Base-by-base conservation (phyloP, 2,113 vertebrate genomes). In the Nesogale talazaci region DNA sequence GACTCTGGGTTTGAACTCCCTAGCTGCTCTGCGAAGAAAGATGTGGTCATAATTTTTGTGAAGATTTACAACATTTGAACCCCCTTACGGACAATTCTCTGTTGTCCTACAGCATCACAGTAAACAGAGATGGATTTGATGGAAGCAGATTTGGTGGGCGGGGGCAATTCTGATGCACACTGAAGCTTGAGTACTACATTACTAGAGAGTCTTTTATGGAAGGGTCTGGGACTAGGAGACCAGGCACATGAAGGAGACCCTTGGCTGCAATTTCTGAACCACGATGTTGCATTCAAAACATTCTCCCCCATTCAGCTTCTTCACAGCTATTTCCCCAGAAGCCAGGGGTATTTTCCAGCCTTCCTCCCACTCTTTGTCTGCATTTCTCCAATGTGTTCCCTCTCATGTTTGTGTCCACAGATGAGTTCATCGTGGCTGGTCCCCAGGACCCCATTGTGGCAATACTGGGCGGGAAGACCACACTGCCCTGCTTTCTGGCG, bases 361-460 rank as follows among this genome's bases (percentile, higher is more conserved):
- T 1, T 11, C 59, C 59, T n/a, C n/a, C n/a, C n/a, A n/a, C n/a
- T n/a, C n/a, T 0, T 63, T 12, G 57, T 17, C 57, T 36, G n/a
- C n/a, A n/a, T n/a, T n/a, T n/a, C n/a, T n/a, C n/a, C n/a, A n/a
- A n/a, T n/a, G n/a, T n/a, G n/a, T 6, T 14, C 14, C 36, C 25
- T 63, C 22, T 57, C 20, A 0, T 22, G 34, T 93, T 61, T 93
- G 59, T 61, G 5, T 83, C 82, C 56, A 69, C 91, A 95, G 94
- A 65, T 10, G 27, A 74, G 25, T 94, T 94, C 57, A 1, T 0
- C 0, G 89, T 96, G 83, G 1, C 34, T 0, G 87, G 75, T 0
- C 80, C 93, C 42, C 0, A 4, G 0, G 42, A 86, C 0, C 86
- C 91, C 36, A 57, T 52, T 6, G 86, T 92, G 56, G 96, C 76